Evolutionary conservation across 2,113 vertebrate genomes (phyloP).

Genomic region (Mesocricetus auratus): DNA sequence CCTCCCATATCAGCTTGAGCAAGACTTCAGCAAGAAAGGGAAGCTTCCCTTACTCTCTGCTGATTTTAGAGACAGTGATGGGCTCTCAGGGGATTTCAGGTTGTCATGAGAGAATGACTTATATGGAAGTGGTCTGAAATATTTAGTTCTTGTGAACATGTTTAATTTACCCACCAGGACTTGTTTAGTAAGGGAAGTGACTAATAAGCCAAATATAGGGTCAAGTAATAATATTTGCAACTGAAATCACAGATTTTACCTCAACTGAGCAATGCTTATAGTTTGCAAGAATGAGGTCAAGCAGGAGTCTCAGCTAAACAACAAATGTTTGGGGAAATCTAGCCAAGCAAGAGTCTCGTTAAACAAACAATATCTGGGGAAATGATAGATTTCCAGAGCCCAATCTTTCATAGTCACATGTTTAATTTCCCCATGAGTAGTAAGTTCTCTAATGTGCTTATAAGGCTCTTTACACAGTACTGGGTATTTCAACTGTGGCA

Average conservation of each 20-base stretch:
- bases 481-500: background rate
- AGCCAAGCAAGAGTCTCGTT: background rate
- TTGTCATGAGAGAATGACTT: background rate
- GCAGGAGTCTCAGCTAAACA: background rate
- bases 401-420: background rate
- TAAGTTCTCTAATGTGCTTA: background rate
- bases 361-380: background rate
- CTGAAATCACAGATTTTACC: background rate
- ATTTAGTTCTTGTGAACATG: background rate
- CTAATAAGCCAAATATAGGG: background rate
- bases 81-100: too few species aligned
- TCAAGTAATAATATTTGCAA: background rate
- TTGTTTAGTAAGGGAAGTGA: conserved; percentile 3
- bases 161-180: background rate
- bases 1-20: background rate
- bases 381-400: background rate
- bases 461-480: background rate
- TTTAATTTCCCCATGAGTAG: background rate
- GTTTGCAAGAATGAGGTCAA: background rate
- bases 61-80: background rate
- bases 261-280: background rate
- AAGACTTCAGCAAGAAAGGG: too few species aligned
- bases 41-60: background rate
- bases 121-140: background rate
- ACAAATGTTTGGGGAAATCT: background rate